phyloP scores from a whole-genome alignment of 92 coral and sea anemone species.

The Epizoanthus rinbou region DNA sequence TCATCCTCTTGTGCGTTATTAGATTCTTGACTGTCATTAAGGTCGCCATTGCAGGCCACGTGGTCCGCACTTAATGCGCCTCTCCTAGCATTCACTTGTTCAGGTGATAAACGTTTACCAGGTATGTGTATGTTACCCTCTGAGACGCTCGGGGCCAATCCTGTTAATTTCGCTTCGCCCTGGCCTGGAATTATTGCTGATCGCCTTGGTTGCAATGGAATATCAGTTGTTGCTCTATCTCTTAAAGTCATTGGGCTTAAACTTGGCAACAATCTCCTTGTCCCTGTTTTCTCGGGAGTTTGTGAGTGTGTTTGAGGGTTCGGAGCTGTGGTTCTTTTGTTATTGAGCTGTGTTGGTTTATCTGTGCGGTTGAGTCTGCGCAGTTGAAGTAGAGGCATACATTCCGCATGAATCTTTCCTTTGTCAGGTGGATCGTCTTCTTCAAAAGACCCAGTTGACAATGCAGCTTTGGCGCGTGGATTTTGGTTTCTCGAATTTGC shows the following conservation, averaged over 20 bases:
- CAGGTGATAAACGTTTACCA: not conserved
- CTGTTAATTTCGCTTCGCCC: not conserved
- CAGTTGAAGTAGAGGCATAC: conserved; percentile 14
- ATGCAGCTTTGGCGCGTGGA: conserved; percentile 11
- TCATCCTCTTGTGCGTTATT: not conserved
- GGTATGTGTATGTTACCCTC: conserved; percentile 3
- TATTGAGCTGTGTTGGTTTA: not conserved
- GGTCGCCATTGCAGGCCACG: conserved; percentile 31
- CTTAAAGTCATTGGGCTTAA: not conserved
- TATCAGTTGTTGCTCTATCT: conserved; percentile 13
- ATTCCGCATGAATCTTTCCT: conserved; percentile 6
- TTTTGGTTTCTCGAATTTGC: conserved; percentile 1
- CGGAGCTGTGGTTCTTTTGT: not conserved
- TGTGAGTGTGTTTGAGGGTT: not conserved
- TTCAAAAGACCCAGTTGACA: conserved; percentile 2
- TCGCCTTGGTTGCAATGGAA: not conserved
- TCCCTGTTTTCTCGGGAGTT: conserved; percentile 8
- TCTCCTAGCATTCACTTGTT: not conserved
- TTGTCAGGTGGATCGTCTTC: conserved; percentile 37
- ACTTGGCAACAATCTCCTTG: conserved; percentile 18
- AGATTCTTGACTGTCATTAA: not conserved
- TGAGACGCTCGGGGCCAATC: conserved; percentile 2
- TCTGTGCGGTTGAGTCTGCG: not conserved
- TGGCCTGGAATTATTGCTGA: conserved; percentile 2
- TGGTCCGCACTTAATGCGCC: not conserved